Conservation (phyloP, 1,140 invertebrate species). For the Trialeurodes vaporariorum region DNA sequence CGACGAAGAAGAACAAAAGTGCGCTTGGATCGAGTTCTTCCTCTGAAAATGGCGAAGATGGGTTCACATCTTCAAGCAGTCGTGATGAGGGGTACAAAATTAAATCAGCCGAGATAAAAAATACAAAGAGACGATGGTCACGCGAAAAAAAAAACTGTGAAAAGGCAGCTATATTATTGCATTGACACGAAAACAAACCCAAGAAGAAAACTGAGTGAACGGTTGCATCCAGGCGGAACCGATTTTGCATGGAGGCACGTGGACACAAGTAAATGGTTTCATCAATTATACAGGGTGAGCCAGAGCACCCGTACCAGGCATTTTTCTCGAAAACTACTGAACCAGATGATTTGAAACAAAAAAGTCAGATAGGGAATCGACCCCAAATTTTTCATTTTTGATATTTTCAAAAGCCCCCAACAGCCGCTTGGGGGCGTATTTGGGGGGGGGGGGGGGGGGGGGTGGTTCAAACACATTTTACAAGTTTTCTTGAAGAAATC, state of each 20-base stretch:
- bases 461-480: no score
- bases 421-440: no score
- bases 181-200: background rate
- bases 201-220: background rate
- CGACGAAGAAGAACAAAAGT: background rate
- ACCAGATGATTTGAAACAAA: no score
- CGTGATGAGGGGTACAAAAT: background rate
- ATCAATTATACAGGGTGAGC: no score
- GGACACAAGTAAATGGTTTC: background rate
- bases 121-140: background rate
- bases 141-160: background rate
- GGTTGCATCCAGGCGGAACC: background rate
- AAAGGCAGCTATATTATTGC: background rate
- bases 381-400: no score
- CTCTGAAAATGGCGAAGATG: background rate
- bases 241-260: background rate
- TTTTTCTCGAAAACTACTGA: no score
- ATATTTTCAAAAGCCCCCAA: no score
- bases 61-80: no score
- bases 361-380: no score
- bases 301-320: no score
- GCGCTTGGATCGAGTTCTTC: background rate
- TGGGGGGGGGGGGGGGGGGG: no score
- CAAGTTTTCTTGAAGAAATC: no score
- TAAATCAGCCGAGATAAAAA: background rate